Percentiles rank a stretch among this genome's conserved stretches.
phyloP scores from a whole-genome alignment of 2,888 invertebrate genomes.

The Napeogenes inachia region DNA sequence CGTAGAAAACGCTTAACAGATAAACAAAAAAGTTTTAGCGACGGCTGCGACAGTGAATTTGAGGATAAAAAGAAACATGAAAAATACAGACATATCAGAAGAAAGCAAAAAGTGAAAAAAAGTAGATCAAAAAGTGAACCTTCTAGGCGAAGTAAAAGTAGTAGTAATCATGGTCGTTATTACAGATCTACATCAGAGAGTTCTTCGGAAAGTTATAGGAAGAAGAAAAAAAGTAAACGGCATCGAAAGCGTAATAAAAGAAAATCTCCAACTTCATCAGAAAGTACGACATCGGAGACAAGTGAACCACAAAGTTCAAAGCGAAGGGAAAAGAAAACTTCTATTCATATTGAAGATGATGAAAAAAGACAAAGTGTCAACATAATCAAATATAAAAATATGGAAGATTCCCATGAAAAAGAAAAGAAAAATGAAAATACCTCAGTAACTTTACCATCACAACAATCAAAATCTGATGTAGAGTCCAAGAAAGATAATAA shows the following conservation, averaged over 20 bases:
- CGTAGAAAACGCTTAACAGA: conserved; percentile 56
- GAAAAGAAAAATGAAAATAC: conserved; percentile 31
- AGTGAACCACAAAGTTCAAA: conserved; percentile 62
- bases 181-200: conserved; percentile 57
- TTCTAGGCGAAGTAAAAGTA: conserved; percentile 54
- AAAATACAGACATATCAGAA: conserved; percentile 46
- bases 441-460: conserved; percentile 12
- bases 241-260: conserved; percentile 62
- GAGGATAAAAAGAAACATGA: conserved; percentile 48
- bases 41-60: conserved; percentile 68
- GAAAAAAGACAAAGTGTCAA: conserved; percentile 68
- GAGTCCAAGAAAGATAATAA: conserved; percentile 45
- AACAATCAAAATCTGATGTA: conserved; percentile 32
- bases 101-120: conserved; percentile 47
- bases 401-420: conserved; percentile 41
- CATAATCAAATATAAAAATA: conserved; percentile 63
- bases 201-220: conserved; percentile 55
- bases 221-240: conserved; percentile 63
- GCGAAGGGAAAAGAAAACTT: conserved; percentile 68
- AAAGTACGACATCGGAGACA: conserved; percentile 66
- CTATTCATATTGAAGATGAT: conserved; percentile 67
- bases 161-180: conserved; percentile 48
- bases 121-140: conserved; percentile 72
- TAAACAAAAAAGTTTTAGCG: conserved; percentile 71
- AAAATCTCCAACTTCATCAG: conserved; percentile 63